A percentile compares a stretch with the other conserved stretches of the same genome.
Evolutionary conservation across 2,113 vertebrate species (phyloP).

Genomic region (Crotalus horridus): DNA sequence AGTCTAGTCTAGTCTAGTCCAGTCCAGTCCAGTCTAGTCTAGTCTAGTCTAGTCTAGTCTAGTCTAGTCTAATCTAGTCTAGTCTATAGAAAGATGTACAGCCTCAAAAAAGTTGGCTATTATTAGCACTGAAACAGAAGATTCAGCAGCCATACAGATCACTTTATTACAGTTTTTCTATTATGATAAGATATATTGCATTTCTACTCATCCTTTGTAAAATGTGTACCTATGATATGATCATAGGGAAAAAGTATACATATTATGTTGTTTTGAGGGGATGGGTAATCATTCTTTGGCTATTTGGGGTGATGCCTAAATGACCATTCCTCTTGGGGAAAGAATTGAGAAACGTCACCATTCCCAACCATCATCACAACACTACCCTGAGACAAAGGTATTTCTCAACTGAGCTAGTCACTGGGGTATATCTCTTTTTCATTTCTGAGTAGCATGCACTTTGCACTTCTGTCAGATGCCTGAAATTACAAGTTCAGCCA

Average conservation of each 20-base stretch:
- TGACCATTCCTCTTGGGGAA: background rate
- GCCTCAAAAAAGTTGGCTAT: background rate
- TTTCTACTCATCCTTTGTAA: background rate
- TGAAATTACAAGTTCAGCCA: background rate
- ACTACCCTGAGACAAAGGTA: background rate
- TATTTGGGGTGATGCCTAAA: background rate
- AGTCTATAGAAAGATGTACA: background rate
- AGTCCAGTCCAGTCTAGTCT: no score
- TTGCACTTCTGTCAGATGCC: background rate
- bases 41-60: no score
- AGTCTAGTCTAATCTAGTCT: no score
- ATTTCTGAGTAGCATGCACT: background rate
- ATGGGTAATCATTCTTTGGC: background rate
- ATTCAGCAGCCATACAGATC: background rate
- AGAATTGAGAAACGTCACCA: background rate
- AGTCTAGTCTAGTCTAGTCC: no score
- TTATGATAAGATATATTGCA: background rate
- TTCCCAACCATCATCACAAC: background rate
- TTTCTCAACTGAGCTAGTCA: background rate
- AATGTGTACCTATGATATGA: background rate
- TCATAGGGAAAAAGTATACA: background rate
- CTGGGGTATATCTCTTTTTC: background rate
- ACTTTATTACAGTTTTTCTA: background rate
- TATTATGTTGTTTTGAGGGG: background rate
- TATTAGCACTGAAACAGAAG: background rate